Evolutionary conservation across 1,140 invertebrate species (phyloP).

Genomic region (Whitmania pigra): DNA sequence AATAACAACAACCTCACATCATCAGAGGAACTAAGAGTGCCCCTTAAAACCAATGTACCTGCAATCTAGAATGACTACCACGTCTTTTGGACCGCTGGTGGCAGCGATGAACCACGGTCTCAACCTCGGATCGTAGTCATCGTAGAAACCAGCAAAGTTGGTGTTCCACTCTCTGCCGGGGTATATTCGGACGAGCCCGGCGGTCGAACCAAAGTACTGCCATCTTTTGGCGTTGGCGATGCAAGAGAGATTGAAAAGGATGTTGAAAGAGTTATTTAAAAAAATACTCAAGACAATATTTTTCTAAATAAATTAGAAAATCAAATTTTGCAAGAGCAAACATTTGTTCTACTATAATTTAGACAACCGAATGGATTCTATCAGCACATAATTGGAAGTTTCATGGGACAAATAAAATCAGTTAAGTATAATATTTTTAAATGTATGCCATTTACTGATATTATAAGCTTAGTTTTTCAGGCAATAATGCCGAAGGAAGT

Average conservation of each 20-base stretch:
- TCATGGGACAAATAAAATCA: too few species aligned
- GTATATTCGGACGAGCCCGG: slow-evolving; percentile 40
- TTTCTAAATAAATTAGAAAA: background rate
- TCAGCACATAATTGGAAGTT: too few species aligned
- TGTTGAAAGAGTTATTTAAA: too few species aligned
- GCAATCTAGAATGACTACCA: slow-evolving; percentile 44
- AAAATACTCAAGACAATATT: too few species aligned
- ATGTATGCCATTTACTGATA: too few species aligned
- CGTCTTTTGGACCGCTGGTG: slow-evolving; percentile 45
- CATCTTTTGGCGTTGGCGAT: slow-evolving; percentile 29
- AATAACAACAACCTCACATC: slow-evolving; percentile 18
- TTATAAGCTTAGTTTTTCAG: too few species aligned
- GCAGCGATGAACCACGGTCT: slow-evolving; percentile 45
- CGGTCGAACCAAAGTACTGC: slow-evolving; percentile 44
- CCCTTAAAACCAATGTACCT: slow-evolving; percentile 30
- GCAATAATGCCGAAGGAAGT: too few species aligned
- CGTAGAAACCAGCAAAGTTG: slow-evolving; percentile 46
- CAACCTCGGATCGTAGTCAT: slow-evolving; percentile 43
- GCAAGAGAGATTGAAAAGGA: too few species aligned
- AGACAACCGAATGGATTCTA: too few species aligned
- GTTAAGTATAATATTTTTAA: too few species aligned
- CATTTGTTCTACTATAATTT: background rate
- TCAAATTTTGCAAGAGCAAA: background rate
- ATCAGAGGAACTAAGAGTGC: slow-evolving; percentile 7
- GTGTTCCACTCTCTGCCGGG: slow-evolving; percentile 44